Evolutionary conservation across 2,888 invertebrate genomes (phyloP).

Genomic region (Venusia cambrica): DNA sequence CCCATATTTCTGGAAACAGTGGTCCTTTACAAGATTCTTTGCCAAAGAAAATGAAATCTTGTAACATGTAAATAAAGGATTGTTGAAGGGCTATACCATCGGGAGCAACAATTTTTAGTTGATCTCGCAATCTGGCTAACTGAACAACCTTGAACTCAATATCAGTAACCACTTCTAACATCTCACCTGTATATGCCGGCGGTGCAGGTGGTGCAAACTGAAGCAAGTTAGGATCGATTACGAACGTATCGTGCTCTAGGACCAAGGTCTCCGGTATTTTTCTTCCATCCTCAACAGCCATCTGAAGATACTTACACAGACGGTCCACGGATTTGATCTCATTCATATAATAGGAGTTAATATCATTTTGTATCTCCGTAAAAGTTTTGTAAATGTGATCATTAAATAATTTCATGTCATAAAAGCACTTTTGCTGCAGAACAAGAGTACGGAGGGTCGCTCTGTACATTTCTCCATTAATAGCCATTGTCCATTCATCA

Average conservation of each 20-base stretch:
- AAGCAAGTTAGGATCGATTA: conserved; percentile 68
- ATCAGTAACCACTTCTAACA: conserved; percentile 39
- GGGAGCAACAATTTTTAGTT: conserved; percentile 66
- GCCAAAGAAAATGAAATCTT: conserved; percentile 75
- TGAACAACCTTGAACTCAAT: conserved; percentile 62
- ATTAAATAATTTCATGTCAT: conserved; percentile 68
- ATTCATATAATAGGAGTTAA: conserved; percentile 66
- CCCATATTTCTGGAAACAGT: conserved; percentile 64
- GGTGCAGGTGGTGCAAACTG: conserved; percentile 48
- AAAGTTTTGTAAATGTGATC: conserved; percentile 66
- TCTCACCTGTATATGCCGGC: conserved; percentile 30
- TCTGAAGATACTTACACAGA: conserved; percentile 73
- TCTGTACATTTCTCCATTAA: conserved; percentile 79
- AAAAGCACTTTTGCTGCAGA: conserved; percentile 58
- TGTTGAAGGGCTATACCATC: conserved; percentile 65
- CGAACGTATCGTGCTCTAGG: conserved; percentile 71
- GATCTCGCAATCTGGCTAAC: conserved; percentile 54
- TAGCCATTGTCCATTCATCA: conserved; percentile 81
- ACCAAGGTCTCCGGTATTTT: conserved; percentile 68
- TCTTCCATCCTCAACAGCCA: conserved; percentile 72
- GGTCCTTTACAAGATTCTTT: conserved; percentile 61
- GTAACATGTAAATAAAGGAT: conserved; percentile 72
- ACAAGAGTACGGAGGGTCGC: conserved; percentile 62
- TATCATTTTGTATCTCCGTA: conserved; percentile 59
- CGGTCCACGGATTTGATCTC: conserved; percentile 73